phyloP scores from a whole-genome alignment of 2,797 vertebrate genomes.

The Prunella strophiata region DNA sequence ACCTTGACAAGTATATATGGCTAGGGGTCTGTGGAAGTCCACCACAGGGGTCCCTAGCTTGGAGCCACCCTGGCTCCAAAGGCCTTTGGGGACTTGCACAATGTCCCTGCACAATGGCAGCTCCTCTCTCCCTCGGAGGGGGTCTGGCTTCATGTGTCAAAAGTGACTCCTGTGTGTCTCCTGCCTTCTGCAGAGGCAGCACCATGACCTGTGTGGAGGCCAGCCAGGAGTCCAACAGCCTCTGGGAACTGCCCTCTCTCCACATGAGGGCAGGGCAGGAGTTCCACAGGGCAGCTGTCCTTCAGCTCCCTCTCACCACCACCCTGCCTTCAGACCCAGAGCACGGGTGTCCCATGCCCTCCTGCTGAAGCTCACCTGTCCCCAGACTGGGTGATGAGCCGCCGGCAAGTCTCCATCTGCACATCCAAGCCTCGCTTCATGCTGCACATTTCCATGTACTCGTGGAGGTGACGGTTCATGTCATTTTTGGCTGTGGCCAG shows the following conservation, averaged over 20 bases:
- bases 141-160: neutral
- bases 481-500: slow-evolving; percentile 95
- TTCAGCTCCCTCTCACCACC: neutral
- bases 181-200: neutral
- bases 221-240: neutral
- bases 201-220: neutral
- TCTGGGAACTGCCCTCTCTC: neutral
- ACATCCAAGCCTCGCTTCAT: slow-evolving; percentile 97
- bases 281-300: too few species aligned
- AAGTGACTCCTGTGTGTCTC: neutral
- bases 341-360: fast-evolving
- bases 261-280: neutral
- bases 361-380: slow-evolving; percentile 79
- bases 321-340: neutral
- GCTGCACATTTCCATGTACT: slow-evolving; percentile 99
- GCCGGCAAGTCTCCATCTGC: slow-evolving; percentile 95
- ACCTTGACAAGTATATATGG: neutral
- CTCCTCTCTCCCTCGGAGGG: neutral
- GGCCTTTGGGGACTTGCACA: fast-evolving
- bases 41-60: neutral
- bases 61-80: neutral
- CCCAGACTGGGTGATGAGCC: slow-evolving; percentile 95
- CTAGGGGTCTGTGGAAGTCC: neutral
- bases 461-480: slow-evolving; percentile 96
- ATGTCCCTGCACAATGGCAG: neutral